Percentiles rank a stretch among this genome's conserved stretches.
Conservation (phyloP, 1,140 invertebrate genomes). For the Reticulitermes speratus region DNA sequence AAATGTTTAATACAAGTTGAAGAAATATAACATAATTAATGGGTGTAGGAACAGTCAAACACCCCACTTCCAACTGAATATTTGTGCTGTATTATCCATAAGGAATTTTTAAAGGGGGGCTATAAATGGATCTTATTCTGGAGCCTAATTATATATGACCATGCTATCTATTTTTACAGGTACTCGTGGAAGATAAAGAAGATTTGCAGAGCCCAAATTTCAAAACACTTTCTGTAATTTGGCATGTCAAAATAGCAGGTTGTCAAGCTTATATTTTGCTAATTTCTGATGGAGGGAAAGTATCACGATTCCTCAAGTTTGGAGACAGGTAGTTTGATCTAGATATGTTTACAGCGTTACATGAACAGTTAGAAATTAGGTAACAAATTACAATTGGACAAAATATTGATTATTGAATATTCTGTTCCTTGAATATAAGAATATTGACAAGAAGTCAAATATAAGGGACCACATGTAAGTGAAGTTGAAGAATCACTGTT, state of each 20-base stretch:
- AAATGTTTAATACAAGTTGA: too few relatives aligned
- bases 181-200: constrained; percentile 62
- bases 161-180: constrained; percentile 46
- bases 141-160: not conserved
- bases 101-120: not conserved
- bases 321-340: constrained; percentile 58
- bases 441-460: too few relatives aligned
- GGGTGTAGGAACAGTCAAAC: not conserved
- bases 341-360: not conserved
- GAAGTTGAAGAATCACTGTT: too few relatives aligned
- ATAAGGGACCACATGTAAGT: too few relatives aligned
- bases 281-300: constrained; percentile 68
- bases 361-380: too few relatives aligned
- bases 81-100: not conserved
- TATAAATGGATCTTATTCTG: not conserved
- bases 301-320: constrained; percentile 62
- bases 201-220: constrained; percentile 61
- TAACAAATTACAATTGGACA: too few relatives aligned
- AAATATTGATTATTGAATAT: too few relatives aligned
- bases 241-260: constrained; percentile 57
- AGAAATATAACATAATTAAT: too few relatives aligned
- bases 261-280: constrained; percentile 72
- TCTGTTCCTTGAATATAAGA: too few relatives aligned
- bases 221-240: constrained; percentile 54
- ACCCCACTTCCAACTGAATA: not conserved